Evolutionary conservation across 2,113 vertebrate species (phyloP), one percentile per base, ranked within the genome.

Genomic region (Lampris incognitus): DNA sequence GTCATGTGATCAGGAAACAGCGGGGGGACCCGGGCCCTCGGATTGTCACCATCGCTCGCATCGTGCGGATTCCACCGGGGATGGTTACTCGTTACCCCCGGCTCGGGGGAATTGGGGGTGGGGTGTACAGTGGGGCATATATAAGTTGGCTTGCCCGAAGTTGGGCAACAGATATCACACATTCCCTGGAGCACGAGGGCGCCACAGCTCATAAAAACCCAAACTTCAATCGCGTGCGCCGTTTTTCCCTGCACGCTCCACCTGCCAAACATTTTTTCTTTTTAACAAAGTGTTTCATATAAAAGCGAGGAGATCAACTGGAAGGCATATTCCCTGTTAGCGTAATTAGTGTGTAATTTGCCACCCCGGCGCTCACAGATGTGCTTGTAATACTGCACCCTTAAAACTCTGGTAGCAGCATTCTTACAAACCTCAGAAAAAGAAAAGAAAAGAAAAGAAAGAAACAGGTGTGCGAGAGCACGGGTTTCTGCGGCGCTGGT

Each of bases 271-370:
- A 9, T 39, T 39, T 36, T 65, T 70, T 60, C 80, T 75, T 93
- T 94, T 95, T 93, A 92, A 93, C 93, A 89, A 92, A 94, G 92
- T 87, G 93, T 93, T 95, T 61, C 94, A 94, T 95, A 95, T 95
- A 95, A 95, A 95, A 62, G 49, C n/a, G 44, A 62, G 36, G 37
- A 95, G 95, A 94, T 93, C 94, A 94, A 94, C 94, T 95, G 93
- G 91, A 93, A 95, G 94, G 94, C 93, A 91, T 93, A 95, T 92
- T 95, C 92, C 93, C 94, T 94, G 95, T 95, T 95, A 95, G 95
- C 95, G 94, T 96, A 95, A 97, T 97, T 96, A 97, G 95, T 93
- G 94, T 93, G 93, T 97, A 95, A 96, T 96, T 96, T 95, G 94
- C 95, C 95, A 94, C 95, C 94, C 94, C 79, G 94, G 94, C 94